Conservation (phyloP, 2,797 vertebrate species). For the Bucorvus abyssinicus region DNA sequence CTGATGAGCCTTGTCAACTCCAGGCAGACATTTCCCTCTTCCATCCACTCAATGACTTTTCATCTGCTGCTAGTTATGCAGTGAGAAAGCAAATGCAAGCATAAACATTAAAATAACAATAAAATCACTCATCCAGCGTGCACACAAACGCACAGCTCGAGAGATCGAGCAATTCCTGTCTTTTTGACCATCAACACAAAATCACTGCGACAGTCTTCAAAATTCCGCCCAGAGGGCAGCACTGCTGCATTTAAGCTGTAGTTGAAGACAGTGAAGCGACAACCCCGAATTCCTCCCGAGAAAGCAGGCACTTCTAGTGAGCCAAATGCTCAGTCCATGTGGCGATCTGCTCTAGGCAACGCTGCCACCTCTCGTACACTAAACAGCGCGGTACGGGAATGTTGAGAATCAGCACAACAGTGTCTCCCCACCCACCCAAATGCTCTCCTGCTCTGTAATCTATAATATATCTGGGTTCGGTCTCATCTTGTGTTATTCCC, state of each 20-base stretch:
- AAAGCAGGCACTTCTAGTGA: neutral
- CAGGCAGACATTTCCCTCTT: neutral
- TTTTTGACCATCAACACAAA: neutral
- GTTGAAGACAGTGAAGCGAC: neutral
- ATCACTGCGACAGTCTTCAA: neutral
- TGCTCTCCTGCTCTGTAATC: neutral
- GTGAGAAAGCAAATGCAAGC: neutral
- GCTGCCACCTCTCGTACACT: neutral
- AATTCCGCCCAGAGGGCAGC: neutral
- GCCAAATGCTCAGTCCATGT: neutral
- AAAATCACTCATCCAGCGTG: neutral
- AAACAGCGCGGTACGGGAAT: neutral
- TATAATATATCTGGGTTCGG: neutral
- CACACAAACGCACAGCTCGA: neutral
- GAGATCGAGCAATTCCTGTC: neutral
- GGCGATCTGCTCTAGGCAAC: neutral
- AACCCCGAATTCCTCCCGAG: neutral
- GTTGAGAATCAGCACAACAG: neutral
- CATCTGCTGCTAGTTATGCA: neutral
- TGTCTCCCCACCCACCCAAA: neutral
- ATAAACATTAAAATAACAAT: neutral
- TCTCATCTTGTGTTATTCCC: neutral
- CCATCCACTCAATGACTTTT: neutral
- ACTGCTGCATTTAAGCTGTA: neutral
- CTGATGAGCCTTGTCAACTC: neutral